A percentile compares a stretch with the other conserved stretches of the same genome.
Evolutionary conservation across 2,113 vertebrate genomes (phyloP).

Genomic region (Tragulus kanchil): DNA sequence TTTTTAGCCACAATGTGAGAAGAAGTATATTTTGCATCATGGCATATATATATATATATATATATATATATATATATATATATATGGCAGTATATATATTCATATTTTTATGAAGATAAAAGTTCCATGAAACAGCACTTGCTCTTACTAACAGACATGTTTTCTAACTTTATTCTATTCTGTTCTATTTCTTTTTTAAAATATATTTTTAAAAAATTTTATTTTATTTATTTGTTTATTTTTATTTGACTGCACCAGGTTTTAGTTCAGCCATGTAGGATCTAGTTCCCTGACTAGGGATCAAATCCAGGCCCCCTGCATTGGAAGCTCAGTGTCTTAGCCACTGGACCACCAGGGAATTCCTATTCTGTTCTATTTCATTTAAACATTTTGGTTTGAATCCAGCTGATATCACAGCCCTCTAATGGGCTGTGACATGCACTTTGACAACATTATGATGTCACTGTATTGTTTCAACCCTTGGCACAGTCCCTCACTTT

Average conservation of each 20-base stretch:
- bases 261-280: too few relatives aligned
- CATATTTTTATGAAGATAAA: neutral
- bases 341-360: too few relatives aligned
- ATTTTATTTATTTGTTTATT: too few relatives aligned
- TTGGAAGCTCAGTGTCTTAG: too few relatives aligned
- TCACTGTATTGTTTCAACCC: neutral
- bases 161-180: too few relatives aligned
- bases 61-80: neutral
- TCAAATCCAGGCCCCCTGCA: too few relatives aligned
- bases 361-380: neutral
- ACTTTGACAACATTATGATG: neutral
- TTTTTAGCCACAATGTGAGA: neutral
- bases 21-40: slow-evolving; percentile 19
- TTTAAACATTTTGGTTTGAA: slow-evolving; percentile 6
- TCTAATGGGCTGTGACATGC: neutral
- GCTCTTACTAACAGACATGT: too few relatives aligned
- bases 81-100: neutral
- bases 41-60: neutral
- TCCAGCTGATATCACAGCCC: neutral
- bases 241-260: too few relatives aligned
- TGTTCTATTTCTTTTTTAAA: too few relatives aligned
- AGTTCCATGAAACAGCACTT: too few relatives aligned
- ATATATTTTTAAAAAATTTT: too few relatives aligned
- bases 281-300: too few relatives aligned
- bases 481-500: neutral